Evolutionary conservation across 1,140 invertebrate genomes (phyloP), one percentile per base, ranked within the genome.

Genomic region (Pinna nobilis): DNA sequence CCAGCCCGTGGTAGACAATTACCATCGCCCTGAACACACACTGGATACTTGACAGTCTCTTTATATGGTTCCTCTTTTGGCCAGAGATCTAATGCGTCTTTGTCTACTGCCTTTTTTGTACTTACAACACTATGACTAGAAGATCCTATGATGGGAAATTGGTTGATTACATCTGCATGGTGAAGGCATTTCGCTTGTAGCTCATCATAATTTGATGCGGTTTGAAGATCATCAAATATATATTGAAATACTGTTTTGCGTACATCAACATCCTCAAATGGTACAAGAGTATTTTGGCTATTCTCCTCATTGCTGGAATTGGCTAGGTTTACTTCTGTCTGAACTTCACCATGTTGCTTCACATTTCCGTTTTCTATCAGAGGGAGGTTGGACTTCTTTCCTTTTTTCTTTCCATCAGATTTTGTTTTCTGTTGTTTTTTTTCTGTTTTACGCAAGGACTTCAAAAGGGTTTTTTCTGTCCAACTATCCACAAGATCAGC

Each of bases 1-100:
- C 32, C 50, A 18, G 49, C 41, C 20, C n/a, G 37, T 25, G 64
- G 47, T 20, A 66, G 30, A 37, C 64, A 66, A 33, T 66, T 66
- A 2, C 64, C 64, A 51, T 66, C 47, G 23, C 64, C 64, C 7
- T 66, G 18, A 11, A 66, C 30, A 67, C 37, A 18, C 1, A n/a
- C 32, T 37, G 50, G 65, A 33, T 57, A 57, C 35, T 18, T 13
- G 0, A n/a, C n/a, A 44, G n/a, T 3, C n/a, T 18, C 41, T n/a
- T n/a, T 44, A n/a, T n/a, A 11, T 9, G 9, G 41, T 44, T 44
- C n/a, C n/a, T n/a, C n/a, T n/a, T n/a, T n/a, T 23, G 5, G 32
- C 0, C 3, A 53, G 50, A 13, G 18, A 53, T 23, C 50, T 11
- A 53, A 30, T 28, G 50, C 50, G 32, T 53, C 13, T 23, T 53